Conservation (phyloP, 2,113 vertebrate genomes). For the Vicugna pacos region DNA sequence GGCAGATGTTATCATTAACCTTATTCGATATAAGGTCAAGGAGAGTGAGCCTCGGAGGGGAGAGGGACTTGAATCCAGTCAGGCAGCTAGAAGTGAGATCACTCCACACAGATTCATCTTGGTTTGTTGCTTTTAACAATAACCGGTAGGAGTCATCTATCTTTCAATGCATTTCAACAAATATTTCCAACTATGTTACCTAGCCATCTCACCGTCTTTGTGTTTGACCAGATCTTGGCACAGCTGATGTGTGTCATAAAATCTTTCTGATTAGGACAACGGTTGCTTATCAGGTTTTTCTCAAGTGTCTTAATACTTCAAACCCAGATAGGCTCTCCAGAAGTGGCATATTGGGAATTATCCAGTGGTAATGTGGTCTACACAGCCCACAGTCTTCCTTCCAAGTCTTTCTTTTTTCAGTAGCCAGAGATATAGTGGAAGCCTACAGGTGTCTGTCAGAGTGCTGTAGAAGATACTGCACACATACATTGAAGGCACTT, state of each 20-base stretch:
- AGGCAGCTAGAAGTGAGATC: not conserved
- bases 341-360: conserved; percentile 15
- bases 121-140: not conserved
- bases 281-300: conserved; percentile 35
- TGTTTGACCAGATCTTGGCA: not conserved
- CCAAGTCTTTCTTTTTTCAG: not conserved
- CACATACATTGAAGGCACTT: not conserved
- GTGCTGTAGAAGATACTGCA: not conserved
- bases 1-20: not conserved
- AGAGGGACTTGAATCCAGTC: not conserved
- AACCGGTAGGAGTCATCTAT: not conserved
- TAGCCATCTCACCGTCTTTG: not conserved
- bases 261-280: not conserved
- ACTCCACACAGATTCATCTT: not conserved
- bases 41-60: not conserved
- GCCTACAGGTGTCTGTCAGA: not conserved
- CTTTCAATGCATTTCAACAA: not conserved
- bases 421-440: not conserved
- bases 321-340: not conserved
- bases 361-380: not conserved
- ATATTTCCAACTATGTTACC: not conserved
- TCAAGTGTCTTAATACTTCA: not conserved
- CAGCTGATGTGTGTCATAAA: not conserved
- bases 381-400: not conserved
- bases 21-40: not conserved